Percentiles rank a stretch among this genome's conserved stretches.
phyloP scores from a whole-genome alignment of 2,797 vertebrate genomes.

The Cynopterus sphinx region DNA sequence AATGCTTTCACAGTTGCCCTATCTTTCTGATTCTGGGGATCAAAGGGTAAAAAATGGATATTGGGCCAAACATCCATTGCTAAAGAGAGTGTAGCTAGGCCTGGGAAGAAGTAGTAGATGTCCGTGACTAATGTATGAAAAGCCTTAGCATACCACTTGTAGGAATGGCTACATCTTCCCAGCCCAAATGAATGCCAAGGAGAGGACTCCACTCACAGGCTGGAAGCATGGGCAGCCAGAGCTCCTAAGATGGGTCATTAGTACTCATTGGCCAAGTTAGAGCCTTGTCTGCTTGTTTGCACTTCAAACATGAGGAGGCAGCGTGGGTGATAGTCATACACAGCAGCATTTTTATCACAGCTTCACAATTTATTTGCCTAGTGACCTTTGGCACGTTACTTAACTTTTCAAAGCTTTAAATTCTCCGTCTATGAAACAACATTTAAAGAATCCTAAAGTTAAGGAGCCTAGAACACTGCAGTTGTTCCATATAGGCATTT shows the following conservation, averaged over 20 bases:
- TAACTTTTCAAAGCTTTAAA: neutral
- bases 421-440: neutral
- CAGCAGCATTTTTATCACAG: rapidly evolving
- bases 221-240: neutral
- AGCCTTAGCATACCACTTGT: neutral
- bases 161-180: neutral
- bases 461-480: neutral
- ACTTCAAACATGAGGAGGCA: neutral
- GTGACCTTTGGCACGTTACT: neutral
- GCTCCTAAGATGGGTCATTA: rapidly evolving
- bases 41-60: neutral
- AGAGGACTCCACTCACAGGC: neutral
- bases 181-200: neutral
- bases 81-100: neutral
- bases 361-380: neutral
- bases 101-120: neutral
- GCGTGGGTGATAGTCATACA: rapidly evolving
- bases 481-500: neutral
- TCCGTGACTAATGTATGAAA: neutral
- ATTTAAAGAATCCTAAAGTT: neutral
- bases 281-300: neutral
- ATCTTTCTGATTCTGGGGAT: neutral
- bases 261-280: rapidly evolving
- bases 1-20: neutral
- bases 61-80: neutral